Conservation (phyloP, 1,140 invertebrate genomes). For the Nasonia vitripennis region DNA sequence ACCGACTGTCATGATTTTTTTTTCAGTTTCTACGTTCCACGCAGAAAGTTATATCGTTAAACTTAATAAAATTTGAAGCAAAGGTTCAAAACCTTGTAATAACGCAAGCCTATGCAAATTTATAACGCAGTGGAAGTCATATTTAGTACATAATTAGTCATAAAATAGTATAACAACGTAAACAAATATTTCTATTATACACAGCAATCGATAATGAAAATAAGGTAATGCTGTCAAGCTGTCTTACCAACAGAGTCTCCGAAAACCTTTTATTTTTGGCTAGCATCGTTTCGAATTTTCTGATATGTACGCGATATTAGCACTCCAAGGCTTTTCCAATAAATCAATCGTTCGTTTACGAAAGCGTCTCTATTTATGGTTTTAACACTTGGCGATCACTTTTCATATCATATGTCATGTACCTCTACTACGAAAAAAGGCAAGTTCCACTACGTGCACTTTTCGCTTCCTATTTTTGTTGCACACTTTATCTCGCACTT, state of each 20-base stretch:
- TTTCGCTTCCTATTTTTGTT: background rate
- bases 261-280: background rate
- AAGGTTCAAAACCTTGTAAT: background rate
- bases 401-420: background rate
- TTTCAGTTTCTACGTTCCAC: background rate
- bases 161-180: background rate
- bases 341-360: background rate
- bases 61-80: background rate
- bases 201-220: background rate
- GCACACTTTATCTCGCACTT: background rate
- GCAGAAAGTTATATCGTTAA: background rate
- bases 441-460: conserved; percentile 26
- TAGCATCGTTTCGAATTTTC: background rate
- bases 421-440: conserved; percentile 27
- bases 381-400: conserved; percentile 19
- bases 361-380: background rate
- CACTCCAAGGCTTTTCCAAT: conserved; percentile 11
- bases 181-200: background rate
- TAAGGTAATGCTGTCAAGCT: background rate
- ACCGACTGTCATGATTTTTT: no score
- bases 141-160: no score
- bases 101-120: background rate
- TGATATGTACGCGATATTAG: conserved; percentile 30
- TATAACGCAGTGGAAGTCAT: no score
- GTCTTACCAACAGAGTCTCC: background rate